phyloP scores from a whole-genome alignment of 2,888 invertebrate genomes.

The Silvanus unidentatus region DNA sequence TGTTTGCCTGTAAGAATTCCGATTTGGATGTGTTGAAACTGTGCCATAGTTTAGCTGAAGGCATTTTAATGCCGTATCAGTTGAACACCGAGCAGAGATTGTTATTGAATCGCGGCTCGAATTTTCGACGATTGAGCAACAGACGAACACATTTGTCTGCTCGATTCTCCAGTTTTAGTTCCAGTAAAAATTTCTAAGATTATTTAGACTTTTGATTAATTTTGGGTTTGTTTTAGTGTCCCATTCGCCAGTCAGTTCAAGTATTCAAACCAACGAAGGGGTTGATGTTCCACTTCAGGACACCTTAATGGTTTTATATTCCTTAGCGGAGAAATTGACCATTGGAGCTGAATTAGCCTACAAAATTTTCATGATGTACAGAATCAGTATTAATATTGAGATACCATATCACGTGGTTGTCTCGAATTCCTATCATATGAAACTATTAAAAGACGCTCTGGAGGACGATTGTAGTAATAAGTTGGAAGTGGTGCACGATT shows the following conservation, averaged over 20 bases:
- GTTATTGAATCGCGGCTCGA: constrained; percentile 47
- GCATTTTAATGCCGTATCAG: constrained; percentile 55
- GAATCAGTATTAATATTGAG: constrained; percentile 53
- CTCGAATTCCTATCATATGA: constrained; percentile 48
- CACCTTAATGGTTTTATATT: constrained; percentile 43
- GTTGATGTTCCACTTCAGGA: constrained; percentile 34
- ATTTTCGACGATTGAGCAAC: constrained; percentile 42
- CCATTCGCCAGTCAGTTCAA: constrained; percentile 19
- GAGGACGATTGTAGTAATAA: constrained; percentile 52
- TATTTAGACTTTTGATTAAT: constrained; percentile 33
- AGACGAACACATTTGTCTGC: constrained; percentile 38
- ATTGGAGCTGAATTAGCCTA: constrained; percentile 51
- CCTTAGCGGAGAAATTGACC: constrained; percentile 49
- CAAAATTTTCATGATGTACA: constrained; percentile 52
- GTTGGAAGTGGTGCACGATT: constrained; percentile 55
- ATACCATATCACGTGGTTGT: constrained; percentile 53
- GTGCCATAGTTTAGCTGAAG: constrained; percentile 60
- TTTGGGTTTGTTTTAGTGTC: constrained; percentile 28
- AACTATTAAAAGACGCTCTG: constrained; percentile 51
- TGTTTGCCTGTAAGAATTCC: constrained; percentile 47
- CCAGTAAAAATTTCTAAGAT: constrained; percentile 37
- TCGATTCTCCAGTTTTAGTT: constrained; percentile 33
- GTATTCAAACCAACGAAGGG: constrained; percentile 16
- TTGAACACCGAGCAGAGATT: constrained; percentile 60
- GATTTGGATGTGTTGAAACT: constrained; percentile 58